Conservation (phyloP, 2,797 vertebrate species). For the Cuculus canorus region DNA sequence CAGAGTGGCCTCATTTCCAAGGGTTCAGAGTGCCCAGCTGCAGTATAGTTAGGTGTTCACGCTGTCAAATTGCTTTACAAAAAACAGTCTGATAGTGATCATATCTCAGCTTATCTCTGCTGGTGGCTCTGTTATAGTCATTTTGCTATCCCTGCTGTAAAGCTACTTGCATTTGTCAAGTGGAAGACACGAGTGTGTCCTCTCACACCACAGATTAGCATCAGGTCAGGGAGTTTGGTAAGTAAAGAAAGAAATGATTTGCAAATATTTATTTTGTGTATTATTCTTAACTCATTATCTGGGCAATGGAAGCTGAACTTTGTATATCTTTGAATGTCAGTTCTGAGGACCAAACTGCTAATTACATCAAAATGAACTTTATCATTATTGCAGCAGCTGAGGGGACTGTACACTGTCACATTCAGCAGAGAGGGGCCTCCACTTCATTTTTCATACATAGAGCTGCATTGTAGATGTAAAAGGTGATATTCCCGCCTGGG, state of each 20-base stretch:
- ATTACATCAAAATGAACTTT: background rate
- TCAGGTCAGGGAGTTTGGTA: background rate
- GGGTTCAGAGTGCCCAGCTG: background rate
- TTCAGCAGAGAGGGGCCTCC: background rate
- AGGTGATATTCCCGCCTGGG: background rate
- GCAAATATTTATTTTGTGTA: background rate
- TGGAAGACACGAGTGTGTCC: background rate
- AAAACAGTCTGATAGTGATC: background rate
- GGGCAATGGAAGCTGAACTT: background rate
- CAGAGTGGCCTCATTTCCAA: background rate
- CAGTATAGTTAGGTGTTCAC: background rate
- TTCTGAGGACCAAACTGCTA: background rate
- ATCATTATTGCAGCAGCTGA: background rate
- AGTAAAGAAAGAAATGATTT: background rate
- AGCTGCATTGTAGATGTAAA: background rate
- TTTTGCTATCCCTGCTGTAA: background rate
- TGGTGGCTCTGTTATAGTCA: background rate
- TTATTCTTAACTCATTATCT: background rate
- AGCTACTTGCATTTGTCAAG: background rate
- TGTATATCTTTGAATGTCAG: background rate
- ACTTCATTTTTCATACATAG: background rate
- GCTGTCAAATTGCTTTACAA: background rate
- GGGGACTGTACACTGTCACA: background rate
- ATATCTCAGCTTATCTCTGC: background rate
- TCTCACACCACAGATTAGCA: background rate